phyloP scores from a whole-genome alignment of 2,888 invertebrate species.

The Zonitis immaculata region DNA sequence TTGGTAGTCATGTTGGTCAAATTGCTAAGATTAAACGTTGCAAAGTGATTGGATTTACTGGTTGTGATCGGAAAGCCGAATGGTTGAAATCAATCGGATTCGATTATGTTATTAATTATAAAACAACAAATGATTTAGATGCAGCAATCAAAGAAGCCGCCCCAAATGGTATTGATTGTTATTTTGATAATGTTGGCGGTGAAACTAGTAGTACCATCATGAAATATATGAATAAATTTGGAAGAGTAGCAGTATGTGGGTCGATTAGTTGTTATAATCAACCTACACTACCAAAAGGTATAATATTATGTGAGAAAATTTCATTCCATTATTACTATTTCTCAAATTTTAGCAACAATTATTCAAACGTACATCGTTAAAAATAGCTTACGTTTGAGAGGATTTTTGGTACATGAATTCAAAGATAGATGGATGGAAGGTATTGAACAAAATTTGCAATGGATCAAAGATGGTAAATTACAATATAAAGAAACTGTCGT shows the following conservation, averaged over 20 bases:
- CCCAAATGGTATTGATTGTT: conserved; percentile 66
- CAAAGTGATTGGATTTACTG: conserved; percentile 65
- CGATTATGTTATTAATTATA: conserved; percentile 67
- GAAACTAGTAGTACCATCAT: conserved; percentile 60
- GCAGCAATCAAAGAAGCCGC: conserved; percentile 56
- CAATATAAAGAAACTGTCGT: conserved; percentile 63
- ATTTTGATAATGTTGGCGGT: conserved; percentile 73
- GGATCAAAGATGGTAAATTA: conserved; percentile 62
- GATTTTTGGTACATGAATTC: conserved; percentile 57
- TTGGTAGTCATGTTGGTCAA: conserved; percentile 72
- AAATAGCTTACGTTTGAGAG: conserved; percentile 60
- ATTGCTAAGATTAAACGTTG: conserved; percentile 68
- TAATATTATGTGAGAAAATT: not conserved
- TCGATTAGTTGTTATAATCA: conserved; percentile 63
- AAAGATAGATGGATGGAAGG: conserved; percentile 57
- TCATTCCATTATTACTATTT: too few species aligned
- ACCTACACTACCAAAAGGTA: conserved; percentile 17
- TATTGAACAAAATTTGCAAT: conserved; percentile 57
- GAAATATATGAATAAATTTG: conserved; percentile 58
- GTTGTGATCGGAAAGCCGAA: conserved; percentile 62
- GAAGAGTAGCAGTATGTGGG: conserved; percentile 66
- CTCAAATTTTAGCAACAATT: conserved; percentile 42
- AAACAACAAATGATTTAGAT: conserved; percentile 51
- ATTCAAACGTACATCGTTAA: conserved; percentile 55
- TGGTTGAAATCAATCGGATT: conserved; percentile 63